Conservation (phyloP, 2,113 vertebrate genomes). For the Trichomycterus rosablanca region DNA sequence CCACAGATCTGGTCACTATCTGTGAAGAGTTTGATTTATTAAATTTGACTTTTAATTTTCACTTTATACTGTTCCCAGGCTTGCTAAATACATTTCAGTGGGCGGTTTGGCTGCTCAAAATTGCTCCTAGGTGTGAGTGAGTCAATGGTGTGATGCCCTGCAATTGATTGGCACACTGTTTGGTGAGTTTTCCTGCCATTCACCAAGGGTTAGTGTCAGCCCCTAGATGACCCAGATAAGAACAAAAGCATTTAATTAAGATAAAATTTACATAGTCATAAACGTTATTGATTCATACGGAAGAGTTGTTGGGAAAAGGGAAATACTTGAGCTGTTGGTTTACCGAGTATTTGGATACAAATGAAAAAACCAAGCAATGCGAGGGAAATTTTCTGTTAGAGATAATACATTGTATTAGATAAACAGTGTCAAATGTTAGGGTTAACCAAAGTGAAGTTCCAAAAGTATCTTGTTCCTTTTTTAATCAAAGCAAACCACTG, state of each 20-base stretch:
- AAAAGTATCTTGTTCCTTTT: conserved; percentile 46
- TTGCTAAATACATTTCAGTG: too few relatives aligned
- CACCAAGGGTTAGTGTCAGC: too few relatives aligned
- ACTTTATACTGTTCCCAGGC: too few relatives aligned
- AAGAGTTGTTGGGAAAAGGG: conserved; percentile 1
- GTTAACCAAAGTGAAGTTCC: conserved; percentile 50
- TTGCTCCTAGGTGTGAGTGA: too few relatives aligned
- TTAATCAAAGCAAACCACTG: conserved; percentile 41
- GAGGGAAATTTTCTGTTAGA: conserved; percentile 10
- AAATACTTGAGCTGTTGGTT: neutral
- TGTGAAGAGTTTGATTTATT: too few relatives aligned
- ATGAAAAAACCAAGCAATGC: neutral
- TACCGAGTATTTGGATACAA: neutral
- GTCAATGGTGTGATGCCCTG: too few relatives aligned
- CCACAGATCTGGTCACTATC: too few relatives aligned
- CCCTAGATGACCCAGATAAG: too few relatives aligned
- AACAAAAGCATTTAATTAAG: neutral
- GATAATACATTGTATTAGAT: conserved; percentile 7
- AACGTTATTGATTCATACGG: neutral
- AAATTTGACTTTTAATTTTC: too few relatives aligned
- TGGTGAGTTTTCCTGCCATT: too few relatives aligned
- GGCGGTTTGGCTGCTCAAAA: too few relatives aligned
- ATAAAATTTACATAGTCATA: neutral
- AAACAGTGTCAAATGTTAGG: conserved; percentile 22
- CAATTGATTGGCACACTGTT: too few relatives aligned